Percentiles rank a stretch among this genome's conserved stretches.
Conservation (phyloP, 2,888 invertebrate species). For the Platycheirus rosarum region DNA sequence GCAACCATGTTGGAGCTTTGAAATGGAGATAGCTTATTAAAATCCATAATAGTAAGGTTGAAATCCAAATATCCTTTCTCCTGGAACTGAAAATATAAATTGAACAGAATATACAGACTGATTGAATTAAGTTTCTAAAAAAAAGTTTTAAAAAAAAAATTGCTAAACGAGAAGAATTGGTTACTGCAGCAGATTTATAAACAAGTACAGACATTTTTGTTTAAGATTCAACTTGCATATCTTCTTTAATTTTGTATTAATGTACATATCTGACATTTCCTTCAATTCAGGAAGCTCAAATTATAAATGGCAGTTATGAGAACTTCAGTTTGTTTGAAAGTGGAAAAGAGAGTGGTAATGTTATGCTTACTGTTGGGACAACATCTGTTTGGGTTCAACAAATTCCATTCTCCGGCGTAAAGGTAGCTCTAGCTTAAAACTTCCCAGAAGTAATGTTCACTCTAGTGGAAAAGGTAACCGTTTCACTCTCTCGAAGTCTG, state of each 20-base stretch:
- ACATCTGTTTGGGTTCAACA: background rate
- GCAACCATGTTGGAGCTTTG: too few relatives aligned
- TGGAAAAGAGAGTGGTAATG: constrained; percentile 10
- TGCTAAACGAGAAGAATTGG: constrained; percentile 81
- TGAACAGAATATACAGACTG: too few relatives aligned
- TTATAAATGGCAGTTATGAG: constrained; percentile 81
- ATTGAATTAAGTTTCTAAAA: too few relatives aligned
- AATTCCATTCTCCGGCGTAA: constrained; percentile 78
- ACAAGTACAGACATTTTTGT: constrained; percentile 74
- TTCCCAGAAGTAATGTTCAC: constrained; percentile 59
- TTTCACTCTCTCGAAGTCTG: constrained; percentile 70
- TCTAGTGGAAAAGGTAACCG: constrained; percentile 62
- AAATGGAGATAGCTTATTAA: too few relatives aligned
- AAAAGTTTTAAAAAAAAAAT: too few relatives aligned
- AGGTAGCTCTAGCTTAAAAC: constrained; percentile 74
- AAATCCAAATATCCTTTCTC: too few relatives aligned
- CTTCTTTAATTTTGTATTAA: background rate
- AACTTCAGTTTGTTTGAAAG: constrained; percentile 79
- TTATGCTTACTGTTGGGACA: background rate
- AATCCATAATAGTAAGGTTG: too few relatives aligned
- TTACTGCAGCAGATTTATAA: constrained; percentile 81
- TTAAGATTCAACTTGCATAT: too few relatives aligned
- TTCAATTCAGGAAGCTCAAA: constrained; percentile 79
- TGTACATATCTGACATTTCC: background rate
- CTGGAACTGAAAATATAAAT: too few relatives aligned